These are phyloP conservation scores for Lycocerus yunnanus DNA, from an alignment of 2,888 invertebrate species.

Conservation along the genomic window DNA sequence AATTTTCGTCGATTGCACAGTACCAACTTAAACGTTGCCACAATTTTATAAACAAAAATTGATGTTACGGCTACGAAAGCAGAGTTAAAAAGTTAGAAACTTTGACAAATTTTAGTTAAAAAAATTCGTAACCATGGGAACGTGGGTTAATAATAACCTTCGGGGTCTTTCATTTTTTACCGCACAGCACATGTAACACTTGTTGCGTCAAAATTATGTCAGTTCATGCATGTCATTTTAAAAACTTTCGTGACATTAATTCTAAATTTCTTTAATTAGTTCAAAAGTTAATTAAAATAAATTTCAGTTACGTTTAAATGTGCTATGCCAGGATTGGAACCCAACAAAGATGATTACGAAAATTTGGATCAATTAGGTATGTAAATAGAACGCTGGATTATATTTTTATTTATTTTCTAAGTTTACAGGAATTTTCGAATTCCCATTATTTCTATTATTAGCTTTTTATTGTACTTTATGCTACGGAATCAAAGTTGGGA, in stretches of 20 bases:
- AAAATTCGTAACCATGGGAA: not conserved
- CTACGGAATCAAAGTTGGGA: not conserved
- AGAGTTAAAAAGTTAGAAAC: not conserved
- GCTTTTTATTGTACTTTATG: not conserved
- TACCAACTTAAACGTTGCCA: not conserved
- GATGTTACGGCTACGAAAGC: not conserved
- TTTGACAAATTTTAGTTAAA: not conserved
- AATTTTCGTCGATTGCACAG: not conserved
- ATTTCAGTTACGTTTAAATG: not conserved
- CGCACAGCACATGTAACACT: not conserved
- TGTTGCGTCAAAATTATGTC: conserved; percentile 16
- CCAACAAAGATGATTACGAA: conserved; percentile 16
- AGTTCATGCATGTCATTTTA: not conserved
- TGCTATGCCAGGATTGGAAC: conserved; percentile 6
- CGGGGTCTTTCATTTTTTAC: not conserved
- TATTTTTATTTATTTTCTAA: not conserved
- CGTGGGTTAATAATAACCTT: not conserved
- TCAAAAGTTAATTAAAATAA: not conserved
- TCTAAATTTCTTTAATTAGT: not conserved
- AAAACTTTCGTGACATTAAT: not conserved
- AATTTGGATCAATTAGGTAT: conserved; percentile 9
- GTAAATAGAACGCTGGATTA: not conserved
- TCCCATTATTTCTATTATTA: not conserved
- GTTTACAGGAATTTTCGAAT: not conserved
- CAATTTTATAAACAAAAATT: not conserved